Conservation (phyloP, 37 sponge, comb jelly and placozoan species). For the Beroe ovata region DNA sequence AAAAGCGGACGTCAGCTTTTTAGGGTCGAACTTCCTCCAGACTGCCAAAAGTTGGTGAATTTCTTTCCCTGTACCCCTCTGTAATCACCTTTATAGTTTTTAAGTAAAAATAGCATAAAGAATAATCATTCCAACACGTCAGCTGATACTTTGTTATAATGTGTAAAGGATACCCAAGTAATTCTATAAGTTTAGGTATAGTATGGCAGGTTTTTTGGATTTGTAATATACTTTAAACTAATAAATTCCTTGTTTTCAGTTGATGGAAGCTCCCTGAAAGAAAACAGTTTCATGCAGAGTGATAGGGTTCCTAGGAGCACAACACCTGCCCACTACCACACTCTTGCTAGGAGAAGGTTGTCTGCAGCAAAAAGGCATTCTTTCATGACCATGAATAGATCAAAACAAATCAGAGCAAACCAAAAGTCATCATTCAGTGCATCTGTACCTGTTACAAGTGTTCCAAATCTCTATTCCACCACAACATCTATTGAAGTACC, state of each 20-base stretch:
- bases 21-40: too few species aligned
- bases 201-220: too few species aligned
- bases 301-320: background rate
- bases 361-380: conserved; percentile 51
- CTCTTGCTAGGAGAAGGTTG: conserved; percentile 2
- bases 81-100: too few species aligned
- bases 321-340: conserved; percentile 41
- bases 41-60: too few species aligned
- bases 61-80: too few species aligned
- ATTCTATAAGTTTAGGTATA: too few species aligned
- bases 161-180: too few species aligned
- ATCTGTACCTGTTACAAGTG: background rate
- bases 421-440: background rate
- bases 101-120: too few species aligned
- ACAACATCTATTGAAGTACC: background rate
- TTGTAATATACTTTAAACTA: too few species aligned
- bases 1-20: too few species aligned
- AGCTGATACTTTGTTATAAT: too few species aligned
- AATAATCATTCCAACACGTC: too few species aligned
- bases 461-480: conserved; percentile 14
- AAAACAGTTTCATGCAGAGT: background rate
- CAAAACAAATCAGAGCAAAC: conserved; percentile 19
- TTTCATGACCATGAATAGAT: conserved; percentile 13
- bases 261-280: background rate
- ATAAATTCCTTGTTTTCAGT: background rate